A percentile compares a stretch with the other conserved stretches of the same genome.
Conservation (phyloP, 2,797 vertebrate species). For the Peromyscus aztecus region DNA sequence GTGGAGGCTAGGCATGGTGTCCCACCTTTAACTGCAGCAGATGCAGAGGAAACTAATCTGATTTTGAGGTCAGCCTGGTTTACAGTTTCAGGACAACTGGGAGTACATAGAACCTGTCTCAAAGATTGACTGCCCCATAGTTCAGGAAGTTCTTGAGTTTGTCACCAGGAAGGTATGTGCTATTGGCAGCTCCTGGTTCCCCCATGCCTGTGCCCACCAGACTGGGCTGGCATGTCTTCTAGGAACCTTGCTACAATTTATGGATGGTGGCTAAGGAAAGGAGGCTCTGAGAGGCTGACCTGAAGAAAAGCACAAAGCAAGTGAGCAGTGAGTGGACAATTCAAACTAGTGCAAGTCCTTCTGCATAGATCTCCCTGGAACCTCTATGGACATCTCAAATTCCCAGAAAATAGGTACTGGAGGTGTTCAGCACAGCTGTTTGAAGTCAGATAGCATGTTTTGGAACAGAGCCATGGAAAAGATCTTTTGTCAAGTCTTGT, state of each 20-base stretch:
- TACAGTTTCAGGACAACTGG: not conserved
- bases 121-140: not conserved
- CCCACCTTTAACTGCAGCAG: not conserved
- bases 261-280: not conserved
- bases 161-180: not conserved
- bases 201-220: not conserved
- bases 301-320: slow-evolving; percentile 28
- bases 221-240: not conserved
- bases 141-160: not conserved
- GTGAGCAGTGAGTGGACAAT: not conserved
- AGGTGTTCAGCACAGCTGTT: not conserved
- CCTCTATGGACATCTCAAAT: not conserved
- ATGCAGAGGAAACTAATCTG: not conserved
- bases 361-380: not conserved
- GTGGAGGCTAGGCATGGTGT: not conserved
- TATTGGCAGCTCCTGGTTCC: not conserved
- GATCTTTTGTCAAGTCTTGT: slow-evolving; percentile 12
- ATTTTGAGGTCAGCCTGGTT: not conserved
- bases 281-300: not conserved
- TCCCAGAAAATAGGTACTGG: not conserved
- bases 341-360: not conserved
- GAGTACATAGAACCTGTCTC: not conserved
- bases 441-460: not conserved
- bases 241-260: not conserved
- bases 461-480: slow-evolving; percentile 12